Evolutionary conservation across 92 coral and sea anemone species (phyloP), one percentile per base, ranked within the genome.

Genomic region (Metridium senile): DNA sequence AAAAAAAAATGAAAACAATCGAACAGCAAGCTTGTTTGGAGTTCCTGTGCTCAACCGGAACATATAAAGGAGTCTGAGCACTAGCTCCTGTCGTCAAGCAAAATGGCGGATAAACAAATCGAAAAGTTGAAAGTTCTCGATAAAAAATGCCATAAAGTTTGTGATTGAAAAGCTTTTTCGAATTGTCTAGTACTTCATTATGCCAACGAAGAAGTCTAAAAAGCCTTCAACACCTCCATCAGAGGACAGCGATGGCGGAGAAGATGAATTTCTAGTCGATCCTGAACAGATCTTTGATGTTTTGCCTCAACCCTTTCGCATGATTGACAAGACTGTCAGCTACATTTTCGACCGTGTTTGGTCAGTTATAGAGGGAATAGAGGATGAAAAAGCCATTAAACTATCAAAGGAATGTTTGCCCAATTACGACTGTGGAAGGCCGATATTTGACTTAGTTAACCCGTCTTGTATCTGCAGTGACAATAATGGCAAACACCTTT

Each of bases 251-350:
- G 78, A 80, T 31, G 86, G 86, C 28, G 85, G 70, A 28, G 99
- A 95, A 21, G 88, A 71, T 9, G 90, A 83, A 39, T 95, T 95
- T 74, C 86, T 95, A 13, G 70, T 74, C 23, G 99, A 95, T 58
- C 99, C 99, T 0, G 97, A 90, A 33, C 92, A 89, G 74, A 89
- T 95, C 72, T 95, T 92, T 70, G 99, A 95, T 73, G 85, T 84
- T 34, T 75, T 95, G 32, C 99, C 99, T 3, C 99, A 95, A 59
- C 99, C 99, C 0, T 95, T 86, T 82, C 95, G 97, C 11, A 93
- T 95, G 49, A 72, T 95, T 49, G 93, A 95, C 81, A 95, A 95
- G 74, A 89, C 86, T 58, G 31, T 95, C 71, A 80, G 69, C 26
- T 69, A 71, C 46, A 74, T 95, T 43, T 95, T 95, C 68, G 99